Evolutionary conservation across 2,113 vertebrate genomes (phyloP).

Genomic region (Cavia porcellus): DNA sequence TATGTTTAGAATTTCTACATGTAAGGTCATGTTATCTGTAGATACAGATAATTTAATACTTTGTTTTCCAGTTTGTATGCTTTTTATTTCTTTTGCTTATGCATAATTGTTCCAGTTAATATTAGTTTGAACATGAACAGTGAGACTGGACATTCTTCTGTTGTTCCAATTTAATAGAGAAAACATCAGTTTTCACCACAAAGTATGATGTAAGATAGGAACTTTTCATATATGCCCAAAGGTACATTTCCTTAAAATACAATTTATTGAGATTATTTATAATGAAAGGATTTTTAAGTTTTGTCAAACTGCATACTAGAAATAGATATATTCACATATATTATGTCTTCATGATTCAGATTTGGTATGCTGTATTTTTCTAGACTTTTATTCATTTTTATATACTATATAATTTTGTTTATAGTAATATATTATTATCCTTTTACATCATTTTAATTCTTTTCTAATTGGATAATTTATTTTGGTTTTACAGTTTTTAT

Average conservation of each 20-base stretch:
- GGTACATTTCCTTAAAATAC: not conserved
- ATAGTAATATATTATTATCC: no score
- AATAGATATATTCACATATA: not conserved
- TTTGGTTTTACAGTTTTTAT: constrained; percentile 2
- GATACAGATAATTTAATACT: not conserved
- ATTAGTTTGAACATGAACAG: not conserved
- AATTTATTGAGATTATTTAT: not conserved
- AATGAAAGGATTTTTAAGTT: not conserved
- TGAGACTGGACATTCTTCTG: not conserved
- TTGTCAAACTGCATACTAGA: not conserved
- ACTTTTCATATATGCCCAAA: not conserved
- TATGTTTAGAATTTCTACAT: not conserved
- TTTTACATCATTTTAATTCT: not conserved
- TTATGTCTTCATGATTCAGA: constrained; percentile 13
- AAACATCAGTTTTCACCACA: not conserved
- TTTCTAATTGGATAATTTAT: not conserved
- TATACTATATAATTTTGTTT: no score
- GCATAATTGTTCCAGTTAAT: not conserved
- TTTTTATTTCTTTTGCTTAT: not conserved
- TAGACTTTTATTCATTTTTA: not conserved
- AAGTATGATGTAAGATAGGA: not conserved
- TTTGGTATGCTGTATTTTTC: not conserved
- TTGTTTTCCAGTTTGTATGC: not conserved
- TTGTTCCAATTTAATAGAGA: not conserved
- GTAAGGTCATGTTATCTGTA: not conserved